Percentiles rank a stretch among this genome's conserved stretches.
Evolutionary conservation across 92 coral and sea anemone species (phyloP).

Genomic region (Bergia puertoricense): DNA sequence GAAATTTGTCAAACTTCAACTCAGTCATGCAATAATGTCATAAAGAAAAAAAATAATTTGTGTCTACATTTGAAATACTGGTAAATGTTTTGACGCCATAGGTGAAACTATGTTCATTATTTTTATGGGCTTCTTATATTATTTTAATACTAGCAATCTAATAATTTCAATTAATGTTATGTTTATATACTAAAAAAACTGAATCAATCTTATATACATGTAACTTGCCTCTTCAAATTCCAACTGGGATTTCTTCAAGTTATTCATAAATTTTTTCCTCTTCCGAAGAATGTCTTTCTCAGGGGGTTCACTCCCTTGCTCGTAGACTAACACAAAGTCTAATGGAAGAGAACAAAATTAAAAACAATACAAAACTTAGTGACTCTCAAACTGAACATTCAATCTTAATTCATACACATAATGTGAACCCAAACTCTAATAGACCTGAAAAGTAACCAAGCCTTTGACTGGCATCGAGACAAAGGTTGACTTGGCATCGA

Average conservation of each 20-base stretch:
- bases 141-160: neutral
- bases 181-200: neutral
- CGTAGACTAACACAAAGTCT: conserved; percentile 31
- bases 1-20: too few relatives aligned
- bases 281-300: conserved; percentile 32
- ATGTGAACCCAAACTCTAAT: neutral
- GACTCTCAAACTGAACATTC: neutral
- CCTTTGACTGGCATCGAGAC: too few relatives aligned
- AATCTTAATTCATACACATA: neutral
- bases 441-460: too few relatives aligned
- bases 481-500: too few relatives aligned
- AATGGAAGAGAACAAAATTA: neutral
- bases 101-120: neutral
- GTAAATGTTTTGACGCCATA: neutral
- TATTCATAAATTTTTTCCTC: conserved; percentile 34
- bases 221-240: conserved; percentile 43
- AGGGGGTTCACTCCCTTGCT: conserved; percentile 34
- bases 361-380: neutral
- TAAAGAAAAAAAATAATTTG: too few relatives aligned
- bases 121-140: neutral
- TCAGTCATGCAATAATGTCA: too few relatives aligned
- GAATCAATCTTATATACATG: too few relatives aligned
- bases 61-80: too few relatives aligned
- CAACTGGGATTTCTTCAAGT: conserved; percentile 37
- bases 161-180: neutral